A percentile compares a stretch with the other conserved stretches of the same genome.
These are phyloP conservation scores for Thelaira solivaga DNA, from an alignment of 2,888 invertebrate genomes.

Conservation along the genomic window DNA sequence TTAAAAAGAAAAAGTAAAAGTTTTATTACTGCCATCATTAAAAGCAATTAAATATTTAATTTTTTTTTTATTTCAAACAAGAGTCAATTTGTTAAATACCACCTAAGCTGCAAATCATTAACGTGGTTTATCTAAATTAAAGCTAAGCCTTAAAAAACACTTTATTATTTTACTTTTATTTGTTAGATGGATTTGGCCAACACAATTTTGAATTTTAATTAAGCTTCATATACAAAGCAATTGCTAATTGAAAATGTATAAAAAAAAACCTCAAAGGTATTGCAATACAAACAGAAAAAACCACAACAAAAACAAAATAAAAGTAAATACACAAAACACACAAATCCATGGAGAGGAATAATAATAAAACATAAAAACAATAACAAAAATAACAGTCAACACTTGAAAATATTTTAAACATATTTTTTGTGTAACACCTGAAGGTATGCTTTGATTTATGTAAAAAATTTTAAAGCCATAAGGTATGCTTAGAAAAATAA, in stretches of 20 bases:
- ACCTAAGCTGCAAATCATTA: too few species aligned
- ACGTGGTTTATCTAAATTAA: too few species aligned
- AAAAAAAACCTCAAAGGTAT: slow-evolving; percentile 44
- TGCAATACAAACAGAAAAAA: slow-evolving; percentile 9
- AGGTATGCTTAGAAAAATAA: slow-evolving; percentile 24
- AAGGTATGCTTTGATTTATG: slow-evolving; percentile 57
- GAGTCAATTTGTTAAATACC: too few species aligned
- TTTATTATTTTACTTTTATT: neutral
- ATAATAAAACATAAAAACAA: slow-evolving; percentile 26
- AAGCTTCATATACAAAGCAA: slow-evolving; percentile 42
- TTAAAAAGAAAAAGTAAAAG: too few species aligned
- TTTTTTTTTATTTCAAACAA: too few species aligned
- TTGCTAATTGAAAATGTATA: slow-evolving; percentile 58
- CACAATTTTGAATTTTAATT: slow-evolving; percentile 54
- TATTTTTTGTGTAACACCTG: slow-evolving; percentile 49
- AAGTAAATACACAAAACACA: too few species aligned
- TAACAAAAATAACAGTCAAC: slow-evolving; percentile 21
- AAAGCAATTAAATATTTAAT: too few species aligned
- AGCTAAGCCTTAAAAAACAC: too few species aligned
- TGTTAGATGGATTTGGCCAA: slow-evolving; percentile 5
- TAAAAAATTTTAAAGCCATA: slow-evolving; percentile 22
- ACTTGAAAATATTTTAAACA: slow-evolving; percentile 40
- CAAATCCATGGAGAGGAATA: slow-evolving; percentile 19
- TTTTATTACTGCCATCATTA: too few species aligned
- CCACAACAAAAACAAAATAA: neutral